Evolutionary conservation across 2,797 vertebrate species (phyloP), one percentile per base, ranked within the genome.

Genomic region (Clarias pachynema): DNA sequence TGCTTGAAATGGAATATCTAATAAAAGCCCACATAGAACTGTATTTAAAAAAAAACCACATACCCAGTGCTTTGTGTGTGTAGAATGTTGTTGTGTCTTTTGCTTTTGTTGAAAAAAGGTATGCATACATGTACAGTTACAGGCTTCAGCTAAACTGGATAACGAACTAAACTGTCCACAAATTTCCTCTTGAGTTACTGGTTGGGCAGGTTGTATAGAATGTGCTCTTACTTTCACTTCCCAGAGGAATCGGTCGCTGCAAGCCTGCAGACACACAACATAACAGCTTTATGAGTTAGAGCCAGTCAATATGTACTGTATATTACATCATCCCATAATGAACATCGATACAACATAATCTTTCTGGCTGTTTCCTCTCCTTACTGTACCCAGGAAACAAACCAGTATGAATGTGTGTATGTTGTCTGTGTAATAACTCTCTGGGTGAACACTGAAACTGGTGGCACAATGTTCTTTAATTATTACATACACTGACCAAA

Each of bases 1-100:
- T n/a, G 57, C 85, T 82, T 88, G 79, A 86, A 86, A 86, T 81
- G 79, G 85, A 88, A 88, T 86, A 70, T 75, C 31, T 86, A 85
- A 88, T 86, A 86, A 85, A 82, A 78, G 65, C 26, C 68, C 59
- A 82, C 66, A 79, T 83, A 59, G 80, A 74, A 75, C 57, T 73
- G 49, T 34, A 53, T 59, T 29, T 10, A 12, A 44, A 80, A 79
- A 79, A 62, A 59, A 10, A 8, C 7, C 34, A 34, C 34, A 34
- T 34, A 49, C 34, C 2, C 3, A 16, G 12, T 15, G 14, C 12
- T 15, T 4, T 57, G 20, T 56, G 60, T 74, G 57, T 56, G 44
- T 75, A 10, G 40, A 74, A 15, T 53, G 72, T 72, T 84, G 16
- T 20, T 20, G 49, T 40, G n/a, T 60, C 20, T 31, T 57, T 57